Base-by-base conservation (phyloP, 2,797 vertebrate species). In the Balearica regulorum region DNA sequence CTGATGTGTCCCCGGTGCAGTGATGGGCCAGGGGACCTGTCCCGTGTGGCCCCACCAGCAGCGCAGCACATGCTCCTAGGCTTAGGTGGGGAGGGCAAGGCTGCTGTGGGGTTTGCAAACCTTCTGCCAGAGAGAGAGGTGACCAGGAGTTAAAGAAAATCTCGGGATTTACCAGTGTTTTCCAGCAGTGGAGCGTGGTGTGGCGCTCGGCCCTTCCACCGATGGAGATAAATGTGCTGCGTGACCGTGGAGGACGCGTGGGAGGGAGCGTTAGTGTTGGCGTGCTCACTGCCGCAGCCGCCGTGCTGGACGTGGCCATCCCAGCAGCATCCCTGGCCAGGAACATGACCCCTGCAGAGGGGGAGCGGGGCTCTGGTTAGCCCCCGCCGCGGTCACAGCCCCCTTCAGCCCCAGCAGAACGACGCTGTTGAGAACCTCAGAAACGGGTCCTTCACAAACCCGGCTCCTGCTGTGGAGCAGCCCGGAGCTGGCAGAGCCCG, bases 191-290 rank as follows among this genome's bases (percentile, higher is more conserved):
- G 17, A 54, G 31, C 1, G 1, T 17, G 24, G 19, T 10, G 5
- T 0, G 6, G 43, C 5, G 21, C 26, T 79, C 0, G 2, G 37
- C 0, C 1, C 3, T 35, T 62, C 70, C 3, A 0, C 64, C 1
- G 2, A 33, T 44, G 19, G 61, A 58, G 58, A 3, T 2, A 3
- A 22, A 19, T 2, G 29, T 10, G 10, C n/a, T 22, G 49, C 9
- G 6, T 33, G 49, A 20, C 20, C 3, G 9, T 13, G n/a, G 71
- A 43, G 61, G 51, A 21, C 1, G 17, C 0, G 31, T 51, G 39
- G 79, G 57, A 55, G 43, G 71, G 48, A 55, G 44, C 21, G 0
- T 6, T 7, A 7, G 43, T 4, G 8, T 12, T 13, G 7, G 43
- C 5, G 9, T 11, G 49, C 31, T 46, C 69, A 12, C 24, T 37